Conservation (phyloP, 2,888 invertebrate genomes). For the Tanytarsus gracilentus region DNA sequence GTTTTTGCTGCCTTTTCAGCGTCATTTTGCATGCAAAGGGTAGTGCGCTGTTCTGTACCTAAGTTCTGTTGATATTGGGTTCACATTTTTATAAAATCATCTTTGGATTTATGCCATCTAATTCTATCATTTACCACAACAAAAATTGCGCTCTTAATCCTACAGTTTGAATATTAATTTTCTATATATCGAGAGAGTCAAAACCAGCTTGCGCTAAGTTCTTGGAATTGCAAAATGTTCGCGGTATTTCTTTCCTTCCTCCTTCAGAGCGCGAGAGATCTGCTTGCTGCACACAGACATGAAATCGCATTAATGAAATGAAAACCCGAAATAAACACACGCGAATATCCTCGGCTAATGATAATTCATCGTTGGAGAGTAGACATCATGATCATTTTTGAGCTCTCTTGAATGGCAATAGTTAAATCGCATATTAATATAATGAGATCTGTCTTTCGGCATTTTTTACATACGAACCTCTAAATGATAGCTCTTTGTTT, state of each 20-base stretch:
- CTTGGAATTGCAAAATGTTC: conserved; percentile 25
- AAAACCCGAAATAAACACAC: conserved; percentile 21
- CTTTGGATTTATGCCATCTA: too few relatives aligned
- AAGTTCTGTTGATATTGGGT: too few relatives aligned
- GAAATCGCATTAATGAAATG: not conserved
- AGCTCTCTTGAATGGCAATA: not conserved
- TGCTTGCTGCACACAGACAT: conserved; percentile 4
- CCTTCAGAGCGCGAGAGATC: too few relatives aligned
- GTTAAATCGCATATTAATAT: not conserved
- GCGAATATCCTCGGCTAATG: conserved; percentile 21
- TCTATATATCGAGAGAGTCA: too few relatives aligned
- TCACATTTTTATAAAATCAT: too few relatives aligned
- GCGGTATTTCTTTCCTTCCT: conserved; percentile 7
- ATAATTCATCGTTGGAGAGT: conserved; percentile 1
- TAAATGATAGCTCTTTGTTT: conserved; percentile 13
- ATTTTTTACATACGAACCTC: not conserved
- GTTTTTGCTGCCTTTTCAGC: not conserved
- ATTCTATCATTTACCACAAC: too few relatives aligned
- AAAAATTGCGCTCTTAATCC: too few relatives aligned
- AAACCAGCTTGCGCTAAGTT: conserved; percentile 19
- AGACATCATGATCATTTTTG: conserved; percentile 4
- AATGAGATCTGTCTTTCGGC: conserved; percentile 14
- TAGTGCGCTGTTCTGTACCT: too few relatives aligned
- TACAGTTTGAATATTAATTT: too few relatives aligned
- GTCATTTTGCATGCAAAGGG: conserved; percentile 3